Percentiles rank a stretch among this genome's conserved stretches.
These are phyloP conservation scores for Tachyglossus aculeatus DNA, from an alignment of 2,797 vertebrate species.

Conservation along the genomic window DNA sequence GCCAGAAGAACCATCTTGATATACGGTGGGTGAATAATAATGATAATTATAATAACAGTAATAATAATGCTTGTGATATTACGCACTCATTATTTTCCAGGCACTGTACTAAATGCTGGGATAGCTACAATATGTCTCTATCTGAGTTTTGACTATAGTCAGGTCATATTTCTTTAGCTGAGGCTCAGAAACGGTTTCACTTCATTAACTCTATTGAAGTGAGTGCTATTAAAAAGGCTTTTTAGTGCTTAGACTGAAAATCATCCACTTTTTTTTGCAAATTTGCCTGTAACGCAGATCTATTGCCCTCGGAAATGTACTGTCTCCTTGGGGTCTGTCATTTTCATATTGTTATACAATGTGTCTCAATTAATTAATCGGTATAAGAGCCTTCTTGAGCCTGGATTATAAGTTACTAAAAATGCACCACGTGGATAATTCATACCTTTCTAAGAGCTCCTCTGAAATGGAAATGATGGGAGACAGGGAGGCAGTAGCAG, in stretches of 20 bases:
- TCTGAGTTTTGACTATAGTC: background rate
- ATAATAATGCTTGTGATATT: too few species aligned
- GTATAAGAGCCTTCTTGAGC: conserved; percentile 16
- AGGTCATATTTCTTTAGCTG: conserved; percentile 25
- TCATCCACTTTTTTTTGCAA: conserved; percentile 29
- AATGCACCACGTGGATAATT: conserved; percentile 25
- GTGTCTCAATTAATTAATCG: conserved; percentile 39
- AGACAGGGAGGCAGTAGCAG: conserved; percentile 16
- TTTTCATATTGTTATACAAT: conserved; percentile 42
- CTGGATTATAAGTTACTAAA: conserved; percentile 30
- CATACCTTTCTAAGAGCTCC: conserved; percentile 21
- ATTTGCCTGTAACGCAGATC: conserved; percentile 34
- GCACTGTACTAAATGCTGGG: too few species aligned
- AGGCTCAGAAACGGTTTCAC: background rate
- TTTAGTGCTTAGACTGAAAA: conserved; percentile 43
- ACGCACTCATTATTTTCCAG: too few species aligned
- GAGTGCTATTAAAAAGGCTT: conserved; percentile 42
- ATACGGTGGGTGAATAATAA: too few species aligned
- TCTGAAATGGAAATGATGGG: conserved; percentile 44
- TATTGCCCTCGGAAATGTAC: conserved; percentile 45
- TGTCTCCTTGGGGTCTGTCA: conserved; percentile 19
- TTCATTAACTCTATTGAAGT: conserved; percentile 27
- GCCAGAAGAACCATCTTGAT: too few species aligned
- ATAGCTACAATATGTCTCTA: too few species aligned
- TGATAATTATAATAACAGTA: too few species aligned